These are phyloP conservation scores for Carettochelys insculpta DNA, from an alignment of 2,113 vertebrate genomes.

Conservation along the genomic window DNA sequence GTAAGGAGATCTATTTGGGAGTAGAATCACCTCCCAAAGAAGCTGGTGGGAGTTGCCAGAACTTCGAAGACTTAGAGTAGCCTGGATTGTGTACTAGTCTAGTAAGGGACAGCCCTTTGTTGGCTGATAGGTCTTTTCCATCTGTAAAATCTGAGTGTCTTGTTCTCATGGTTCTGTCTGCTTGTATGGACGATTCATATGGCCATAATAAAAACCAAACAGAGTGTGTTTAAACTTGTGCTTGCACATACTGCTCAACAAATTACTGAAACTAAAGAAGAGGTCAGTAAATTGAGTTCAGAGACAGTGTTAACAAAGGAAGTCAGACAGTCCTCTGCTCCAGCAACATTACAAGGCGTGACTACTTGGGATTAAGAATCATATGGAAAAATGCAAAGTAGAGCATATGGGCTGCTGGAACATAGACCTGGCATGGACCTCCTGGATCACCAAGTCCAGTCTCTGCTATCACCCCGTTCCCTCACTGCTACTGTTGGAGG, in stretches of 20 bases:
- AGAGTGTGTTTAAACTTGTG: accelerated
- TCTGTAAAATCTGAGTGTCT: background rate
- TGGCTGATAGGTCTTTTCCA: background rate
- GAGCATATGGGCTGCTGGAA: background rate
- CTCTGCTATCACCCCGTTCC: background rate
- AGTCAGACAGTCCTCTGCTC: background rate
- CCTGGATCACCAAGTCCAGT: background rate
- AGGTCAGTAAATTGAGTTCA: background rate
- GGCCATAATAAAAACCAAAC: background rate
- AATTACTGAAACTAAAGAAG: background rate
- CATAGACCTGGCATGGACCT: background rate
- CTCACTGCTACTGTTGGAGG: background rate
- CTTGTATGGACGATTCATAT: accelerated
- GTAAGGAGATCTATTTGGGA: background rate
- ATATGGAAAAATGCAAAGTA: background rate
- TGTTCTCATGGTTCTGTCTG: background rate
- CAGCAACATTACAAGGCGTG: background rate
- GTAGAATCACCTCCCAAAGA: background rate
- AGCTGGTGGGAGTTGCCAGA: background rate
- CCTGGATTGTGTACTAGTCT: background rate
- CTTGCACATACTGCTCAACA: background rate
- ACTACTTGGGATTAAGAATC: background rate
- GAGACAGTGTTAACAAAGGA: background rate
- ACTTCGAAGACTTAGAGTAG: background rate
- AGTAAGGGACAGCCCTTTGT: background rate